phyloP scores from a whole-genome alignment of 2,797 vertebrate genomes.

The Nyctalus aviator region DNA sequence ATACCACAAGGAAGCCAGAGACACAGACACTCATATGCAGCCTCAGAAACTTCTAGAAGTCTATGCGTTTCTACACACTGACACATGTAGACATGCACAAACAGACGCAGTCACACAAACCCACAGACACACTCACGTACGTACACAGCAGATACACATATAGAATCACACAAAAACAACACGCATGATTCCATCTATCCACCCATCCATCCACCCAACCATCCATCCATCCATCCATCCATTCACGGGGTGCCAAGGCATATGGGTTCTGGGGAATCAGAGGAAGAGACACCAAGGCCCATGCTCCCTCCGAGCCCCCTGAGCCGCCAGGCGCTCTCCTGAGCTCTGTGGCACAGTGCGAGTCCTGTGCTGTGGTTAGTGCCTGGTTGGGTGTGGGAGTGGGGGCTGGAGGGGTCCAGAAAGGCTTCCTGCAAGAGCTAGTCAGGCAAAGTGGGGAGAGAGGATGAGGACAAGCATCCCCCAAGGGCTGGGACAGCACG shows the following conservation, averaged over 20 bases:
- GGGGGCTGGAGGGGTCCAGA: not conserved
- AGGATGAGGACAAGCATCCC: not conserved
- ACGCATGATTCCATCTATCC: not conserved
- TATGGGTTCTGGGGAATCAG: not conserved
- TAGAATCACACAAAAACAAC: not conserved
- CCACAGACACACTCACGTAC: not conserved
- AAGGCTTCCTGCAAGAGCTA: not conserved
- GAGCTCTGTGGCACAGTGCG: not conserved
- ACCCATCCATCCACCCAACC: too few relatives aligned
- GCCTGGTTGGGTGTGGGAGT: not conserved
- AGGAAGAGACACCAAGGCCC: not conserved
- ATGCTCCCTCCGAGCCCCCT: not conserved
- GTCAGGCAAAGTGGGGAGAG: not conserved
- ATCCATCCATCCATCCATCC: not conserved
- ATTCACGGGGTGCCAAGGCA: not conserved
- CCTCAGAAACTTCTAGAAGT: constrained; percentile 40
- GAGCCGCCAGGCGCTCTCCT: not conserved
- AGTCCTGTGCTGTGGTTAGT: not conserved
- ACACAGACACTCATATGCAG: not conserved
- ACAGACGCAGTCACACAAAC: not conserved
- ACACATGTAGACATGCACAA: not conserved
- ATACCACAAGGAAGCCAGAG: not conserved
- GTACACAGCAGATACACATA: not conserved
- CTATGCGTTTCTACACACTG: not conserved
- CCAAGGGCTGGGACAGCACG: not conserved